phyloP scores from a whole-genome alignment of 92 coral and sea anemone genomes.

The Umimayanthus chanpuru region DNA sequence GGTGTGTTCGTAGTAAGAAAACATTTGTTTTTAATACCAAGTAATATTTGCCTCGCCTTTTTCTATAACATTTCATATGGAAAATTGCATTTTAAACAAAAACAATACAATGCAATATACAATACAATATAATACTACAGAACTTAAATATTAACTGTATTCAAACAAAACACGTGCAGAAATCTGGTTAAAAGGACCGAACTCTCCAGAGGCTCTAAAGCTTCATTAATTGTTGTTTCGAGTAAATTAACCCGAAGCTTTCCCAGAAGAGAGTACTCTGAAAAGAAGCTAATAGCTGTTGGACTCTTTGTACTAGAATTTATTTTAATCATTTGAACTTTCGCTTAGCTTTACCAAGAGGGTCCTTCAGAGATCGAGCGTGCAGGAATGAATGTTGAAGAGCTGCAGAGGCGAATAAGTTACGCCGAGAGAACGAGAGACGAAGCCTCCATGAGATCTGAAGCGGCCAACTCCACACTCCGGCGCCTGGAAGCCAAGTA shows the following conservation, averaged over 20 bases:
- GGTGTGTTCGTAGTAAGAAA: no score
- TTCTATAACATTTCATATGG: no score
- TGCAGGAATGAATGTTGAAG: slow-evolving; percentile 90
- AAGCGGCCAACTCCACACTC: slow-evolving; percentile 69
- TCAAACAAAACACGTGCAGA: no score
- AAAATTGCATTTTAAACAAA: no score
- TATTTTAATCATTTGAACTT: background rate
- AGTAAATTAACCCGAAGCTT: background rate
- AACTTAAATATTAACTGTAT: no score
- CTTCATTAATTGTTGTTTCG: background rate
- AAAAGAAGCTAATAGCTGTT: background rate
- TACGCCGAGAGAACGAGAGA: slow-evolving; percentile 89
- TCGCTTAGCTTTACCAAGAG: slow-evolving; percentile 84
- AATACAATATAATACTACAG: no score
- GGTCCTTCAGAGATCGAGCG: slow-evolving; percentile 98
- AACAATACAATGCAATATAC: no score
- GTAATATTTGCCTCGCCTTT: no score
- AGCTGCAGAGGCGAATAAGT: slow-evolving; percentile 85
- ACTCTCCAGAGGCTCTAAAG: background rate
- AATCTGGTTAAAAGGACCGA: no score
- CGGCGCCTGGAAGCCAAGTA: slow-evolving; percentile 89
- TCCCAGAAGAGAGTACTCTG: background rate
- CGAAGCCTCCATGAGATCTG: slow-evolving; percentile 79
- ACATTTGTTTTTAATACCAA: no score
- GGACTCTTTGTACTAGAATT: background rate